phyloP scores from a whole-genome alignment of 2,888 invertebrate genomes.

The Rhagophthalmus giganteus region DNA sequence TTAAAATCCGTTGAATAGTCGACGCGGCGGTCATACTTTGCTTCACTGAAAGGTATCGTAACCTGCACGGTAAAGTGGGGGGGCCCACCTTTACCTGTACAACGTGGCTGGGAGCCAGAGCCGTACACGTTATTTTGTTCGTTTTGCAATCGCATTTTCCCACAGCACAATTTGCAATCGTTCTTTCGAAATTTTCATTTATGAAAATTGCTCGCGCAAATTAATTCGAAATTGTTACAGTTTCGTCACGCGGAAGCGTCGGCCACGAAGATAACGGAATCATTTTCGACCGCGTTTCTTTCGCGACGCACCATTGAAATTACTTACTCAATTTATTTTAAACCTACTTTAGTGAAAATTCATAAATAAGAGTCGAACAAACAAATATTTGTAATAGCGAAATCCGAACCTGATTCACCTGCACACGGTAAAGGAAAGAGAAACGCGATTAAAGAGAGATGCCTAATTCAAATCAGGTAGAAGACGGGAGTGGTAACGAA shows the following conservation, averaged over 20 bases:
- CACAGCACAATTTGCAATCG: not conserved
- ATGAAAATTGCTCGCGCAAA: too few relatives aligned
- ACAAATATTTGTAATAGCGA: conserved; percentile 1
- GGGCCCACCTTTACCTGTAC: conserved; percentile 34
- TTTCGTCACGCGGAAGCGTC: too few relatives aligned
- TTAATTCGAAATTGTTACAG: too few relatives aligned
- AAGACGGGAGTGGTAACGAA: conserved; percentile 4
- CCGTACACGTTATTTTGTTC: conserved; percentile 21
- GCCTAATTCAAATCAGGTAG: conserved; percentile 11
- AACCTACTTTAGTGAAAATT: too few relatives aligned
- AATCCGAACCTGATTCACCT: conserved; percentile 26
- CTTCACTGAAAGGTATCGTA: conserved; percentile 37
- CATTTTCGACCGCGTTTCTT: too few relatives aligned
- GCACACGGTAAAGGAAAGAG: conserved; percentile 23
- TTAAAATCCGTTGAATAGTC: conserved; percentile 37
- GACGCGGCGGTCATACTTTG: conserved; percentile 38
- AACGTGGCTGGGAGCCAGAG: conserved; percentile 34
- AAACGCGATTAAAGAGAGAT: conserved; percentile 4
- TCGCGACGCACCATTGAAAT: too few relatives aligned
- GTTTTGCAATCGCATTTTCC: conserved; percentile 3
- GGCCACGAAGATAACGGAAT: too few relatives aligned
- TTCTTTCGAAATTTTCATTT: too few relatives aligned
- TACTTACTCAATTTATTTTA: too few relatives aligned
- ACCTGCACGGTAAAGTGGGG: conserved; percentile 33
- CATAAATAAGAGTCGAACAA: too few relatives aligned